These are phyloP conservation scores for Drosophila cognata DNA, from an alignment of 2,888 invertebrate genomes.

Conservation along the genomic window DNA sequence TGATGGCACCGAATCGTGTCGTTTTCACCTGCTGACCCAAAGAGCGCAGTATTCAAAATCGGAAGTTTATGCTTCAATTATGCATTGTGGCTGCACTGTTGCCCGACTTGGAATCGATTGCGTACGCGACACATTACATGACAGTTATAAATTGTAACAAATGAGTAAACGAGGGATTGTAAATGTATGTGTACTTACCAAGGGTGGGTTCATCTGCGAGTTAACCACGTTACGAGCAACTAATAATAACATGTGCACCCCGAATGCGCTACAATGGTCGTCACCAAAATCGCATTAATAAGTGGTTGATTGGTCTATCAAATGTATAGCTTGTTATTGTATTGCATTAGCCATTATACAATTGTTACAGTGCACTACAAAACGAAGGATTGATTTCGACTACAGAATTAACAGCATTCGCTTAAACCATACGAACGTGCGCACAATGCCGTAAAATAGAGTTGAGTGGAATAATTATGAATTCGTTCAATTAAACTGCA, in stretches of 20 bases:
- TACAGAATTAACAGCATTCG: not conserved
- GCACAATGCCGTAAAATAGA: not conserved
- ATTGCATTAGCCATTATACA: not conserved
- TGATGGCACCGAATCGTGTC: slow-evolving; percentile 40
- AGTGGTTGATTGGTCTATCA: slow-evolving; percentile 62
- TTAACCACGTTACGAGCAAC: slow-evolving; percentile 56
- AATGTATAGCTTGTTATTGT: slow-evolving; percentile 26
- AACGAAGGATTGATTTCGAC: not conserved
- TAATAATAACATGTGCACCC: slow-evolving; percentile 70
- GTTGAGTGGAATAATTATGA: not conserved
- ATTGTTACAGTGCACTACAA: slow-evolving; percentile 41
- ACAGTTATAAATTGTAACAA: slow-evolving; percentile 56
- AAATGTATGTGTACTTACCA: not conserved
- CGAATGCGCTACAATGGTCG: slow-evolving; percentile 28
- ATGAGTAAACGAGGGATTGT: slow-evolving; percentile 10
- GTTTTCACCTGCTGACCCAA: slow-evolving; percentile 72
- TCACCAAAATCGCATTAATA: slow-evolving; percentile 16
- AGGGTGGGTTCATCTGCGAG: slow-evolving; percentile 44
- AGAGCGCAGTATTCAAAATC: slow-evolving; percentile 35
- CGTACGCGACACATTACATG: slow-evolving; percentile 42
- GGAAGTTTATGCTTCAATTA: slow-evolving; percentile 33
- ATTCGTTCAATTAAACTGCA: not conserved
- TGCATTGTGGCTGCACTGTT: slow-evolving; percentile 19
- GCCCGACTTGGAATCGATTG: slow-evolving; percentile 21
- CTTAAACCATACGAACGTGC: not conserved